Evolutionary conservation across 2,797 vertebrate species (phyloP).

Genomic region (Megaceryle alcyon): DNA sequence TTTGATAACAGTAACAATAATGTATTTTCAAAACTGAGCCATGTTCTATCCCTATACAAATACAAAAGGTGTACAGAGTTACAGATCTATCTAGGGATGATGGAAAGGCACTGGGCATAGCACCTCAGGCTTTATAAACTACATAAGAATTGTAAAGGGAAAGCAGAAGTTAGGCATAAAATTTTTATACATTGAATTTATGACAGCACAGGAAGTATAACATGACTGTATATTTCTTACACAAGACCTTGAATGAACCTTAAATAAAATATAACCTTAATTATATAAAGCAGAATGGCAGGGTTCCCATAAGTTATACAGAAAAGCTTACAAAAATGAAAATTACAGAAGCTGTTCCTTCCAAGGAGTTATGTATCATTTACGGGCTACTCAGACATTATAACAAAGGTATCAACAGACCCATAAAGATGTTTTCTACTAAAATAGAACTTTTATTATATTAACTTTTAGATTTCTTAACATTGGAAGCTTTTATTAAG

Average conservation of each 20-base stretch:
- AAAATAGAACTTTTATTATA: neutral
- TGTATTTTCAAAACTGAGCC: neutral
- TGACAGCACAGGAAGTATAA: neutral
- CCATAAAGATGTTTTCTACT: neutral
- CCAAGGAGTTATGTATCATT: neutral
- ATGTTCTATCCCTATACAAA: neutral
- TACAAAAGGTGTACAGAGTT: neutral
- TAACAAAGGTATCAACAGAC: neutral
- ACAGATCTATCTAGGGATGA: neutral
- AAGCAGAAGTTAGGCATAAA: neutral
- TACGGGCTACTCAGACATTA: neutral
- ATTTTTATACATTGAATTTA: neutral
- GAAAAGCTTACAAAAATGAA: neutral
- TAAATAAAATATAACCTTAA: slow-evolving; percentile 16
- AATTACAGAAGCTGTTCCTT: neutral
- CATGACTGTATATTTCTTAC: neutral
- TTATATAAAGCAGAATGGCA: neutral
- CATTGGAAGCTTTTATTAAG: neutral
- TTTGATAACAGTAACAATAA: neutral
- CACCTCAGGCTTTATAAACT: neutral
- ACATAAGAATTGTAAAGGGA: neutral
- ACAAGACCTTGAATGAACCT: neutral
- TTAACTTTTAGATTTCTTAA: neutral
- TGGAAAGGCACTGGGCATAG: neutral
- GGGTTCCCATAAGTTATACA: neutral